A percentile compares a stretch with the other conserved stretches of the same genome.
Evolutionary conservation across 2,888 invertebrate species (phyloP).

Genomic region (Volucella bombylans): DNA sequence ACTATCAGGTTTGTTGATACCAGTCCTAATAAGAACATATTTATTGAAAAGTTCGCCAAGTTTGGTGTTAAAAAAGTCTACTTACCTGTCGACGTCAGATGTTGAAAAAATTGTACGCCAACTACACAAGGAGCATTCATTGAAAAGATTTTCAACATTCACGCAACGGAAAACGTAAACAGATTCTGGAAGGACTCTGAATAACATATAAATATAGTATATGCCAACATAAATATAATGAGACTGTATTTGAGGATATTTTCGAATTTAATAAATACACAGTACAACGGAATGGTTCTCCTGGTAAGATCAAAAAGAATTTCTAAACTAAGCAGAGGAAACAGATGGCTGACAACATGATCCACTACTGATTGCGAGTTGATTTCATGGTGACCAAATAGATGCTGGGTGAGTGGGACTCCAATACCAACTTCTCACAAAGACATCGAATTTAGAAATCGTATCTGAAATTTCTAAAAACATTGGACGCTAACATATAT

Average conservation of each 20-base stretch:
- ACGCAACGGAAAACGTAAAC: no score
- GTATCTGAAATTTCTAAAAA: slow-evolving; percentile 6
- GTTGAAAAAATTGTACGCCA: no score
- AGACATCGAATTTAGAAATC: slow-evolving; percentile 17
- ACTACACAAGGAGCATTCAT: no score
- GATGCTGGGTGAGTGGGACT: slow-evolving; percentile 15
- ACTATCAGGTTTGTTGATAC: no score
- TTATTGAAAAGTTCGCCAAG: no score
- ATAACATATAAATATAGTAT: no score
- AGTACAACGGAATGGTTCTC: slow-evolving; percentile 60
- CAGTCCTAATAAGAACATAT: no score
- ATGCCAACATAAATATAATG: slow-evolving; percentile 4
- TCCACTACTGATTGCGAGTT: slow-evolving; percentile 18
- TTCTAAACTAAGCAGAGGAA: slow-evolving; percentile 28
- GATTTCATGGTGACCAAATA: slow-evolving; percentile 8
- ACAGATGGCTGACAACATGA: background rate
- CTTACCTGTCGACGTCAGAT: no score
- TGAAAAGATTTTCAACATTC: no score
- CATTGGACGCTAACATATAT: slow-evolving; percentile 56
- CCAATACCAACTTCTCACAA: slow-evolving; percentile 20
- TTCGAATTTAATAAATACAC: slow-evolving; percentile 55
- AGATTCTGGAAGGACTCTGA: no score
- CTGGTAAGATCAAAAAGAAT: slow-evolving; percentile 29
- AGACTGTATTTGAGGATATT: slow-evolving; percentile 29
- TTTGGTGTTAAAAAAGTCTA: no score